phyloP scores from a whole-genome alignment of 2,113 vertebrate species.

The Sialia sialis region DNA sequence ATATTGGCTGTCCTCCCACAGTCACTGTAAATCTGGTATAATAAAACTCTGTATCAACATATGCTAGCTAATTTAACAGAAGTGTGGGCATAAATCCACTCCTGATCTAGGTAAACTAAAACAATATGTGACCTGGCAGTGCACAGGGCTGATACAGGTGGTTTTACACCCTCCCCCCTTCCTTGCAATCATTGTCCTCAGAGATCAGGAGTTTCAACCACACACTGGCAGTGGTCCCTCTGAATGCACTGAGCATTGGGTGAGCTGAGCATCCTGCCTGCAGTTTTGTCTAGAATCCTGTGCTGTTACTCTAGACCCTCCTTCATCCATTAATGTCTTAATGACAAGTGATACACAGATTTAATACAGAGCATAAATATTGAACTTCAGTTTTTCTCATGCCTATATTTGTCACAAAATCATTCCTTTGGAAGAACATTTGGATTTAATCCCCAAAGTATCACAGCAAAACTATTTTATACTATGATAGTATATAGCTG shows the following conservation, averaged over 20 bases:
- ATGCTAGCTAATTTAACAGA: neutral
- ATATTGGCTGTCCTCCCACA: neutral
- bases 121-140: neutral
- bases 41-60: neutral
- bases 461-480: neutral
- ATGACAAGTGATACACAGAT: neutral
- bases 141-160: neutral
- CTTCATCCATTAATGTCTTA: neutral
- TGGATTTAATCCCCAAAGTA: neutral
- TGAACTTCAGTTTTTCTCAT: neutral
- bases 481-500: neutral
- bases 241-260: accelerated
- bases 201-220: neutral
- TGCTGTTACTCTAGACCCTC: neutral
- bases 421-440: neutral
- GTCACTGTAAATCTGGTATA: neutral
- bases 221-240: no score
- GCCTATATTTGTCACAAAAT: neutral
- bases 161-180: neutral
- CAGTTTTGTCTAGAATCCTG: neutral
- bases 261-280: neutral
- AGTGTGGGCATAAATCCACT: neutral
- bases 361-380: neutral
- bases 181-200: neutral
- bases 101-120: neutral